Evolutionary conservation across 1,140 invertebrate genomes (phyloP).

Genomic region (Drosophila pruinosa): DNA sequence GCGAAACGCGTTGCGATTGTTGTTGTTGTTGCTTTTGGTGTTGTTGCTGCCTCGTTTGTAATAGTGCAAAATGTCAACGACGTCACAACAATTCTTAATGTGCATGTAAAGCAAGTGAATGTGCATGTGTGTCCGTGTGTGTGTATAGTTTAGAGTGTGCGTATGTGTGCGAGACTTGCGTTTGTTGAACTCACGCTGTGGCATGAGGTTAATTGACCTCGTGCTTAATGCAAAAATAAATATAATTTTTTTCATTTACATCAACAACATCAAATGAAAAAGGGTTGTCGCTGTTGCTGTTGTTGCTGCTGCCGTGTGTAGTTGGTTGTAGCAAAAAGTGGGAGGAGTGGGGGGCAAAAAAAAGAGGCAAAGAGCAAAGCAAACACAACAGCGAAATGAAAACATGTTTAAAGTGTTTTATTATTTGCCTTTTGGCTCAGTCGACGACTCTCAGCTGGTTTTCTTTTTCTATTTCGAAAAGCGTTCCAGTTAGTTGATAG

Average conservation of each 20-base stretch:
- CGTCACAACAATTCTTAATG: constrained; percentile 55
- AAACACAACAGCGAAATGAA: constrained; percentile 65
- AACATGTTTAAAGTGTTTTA: constrained; percentile 76
- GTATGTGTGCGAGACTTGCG: constrained; percentile 61
- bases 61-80: constrained; percentile 69
- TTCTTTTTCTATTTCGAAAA: neutral
- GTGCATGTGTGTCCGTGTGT: constrained; percentile 43
- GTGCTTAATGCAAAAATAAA: constrained; percentile 82
- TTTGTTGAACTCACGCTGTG: constrained; percentile 78
- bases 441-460: neutral
- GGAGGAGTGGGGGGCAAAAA: too few species aligned
- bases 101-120: constrained; percentile 51
- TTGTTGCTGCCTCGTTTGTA: constrained; percentile 41
- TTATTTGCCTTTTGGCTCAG: constrained; percentile 42
- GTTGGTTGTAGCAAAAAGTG: constrained; percentile 46
- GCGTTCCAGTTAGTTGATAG: constrained; percentile 17
- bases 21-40: constrained; percentile 44
- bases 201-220: constrained; percentile 82
- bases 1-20: constrained; percentile 43
- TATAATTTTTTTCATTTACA: constrained; percentile 66
- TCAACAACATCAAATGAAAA: constrained; percentile 61
- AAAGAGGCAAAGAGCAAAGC: constrained; percentile 71
- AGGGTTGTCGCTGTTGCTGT: constrained; percentile 45
- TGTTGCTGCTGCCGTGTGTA: constrained; percentile 45
- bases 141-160: constrained; percentile 12